Percentiles rank a stretch among this genome's conserved stretches.
Evolutionary conservation across 2,113 vertebrate genomes (phyloP).

Genomic region (Parotia lawesii): DNA sequence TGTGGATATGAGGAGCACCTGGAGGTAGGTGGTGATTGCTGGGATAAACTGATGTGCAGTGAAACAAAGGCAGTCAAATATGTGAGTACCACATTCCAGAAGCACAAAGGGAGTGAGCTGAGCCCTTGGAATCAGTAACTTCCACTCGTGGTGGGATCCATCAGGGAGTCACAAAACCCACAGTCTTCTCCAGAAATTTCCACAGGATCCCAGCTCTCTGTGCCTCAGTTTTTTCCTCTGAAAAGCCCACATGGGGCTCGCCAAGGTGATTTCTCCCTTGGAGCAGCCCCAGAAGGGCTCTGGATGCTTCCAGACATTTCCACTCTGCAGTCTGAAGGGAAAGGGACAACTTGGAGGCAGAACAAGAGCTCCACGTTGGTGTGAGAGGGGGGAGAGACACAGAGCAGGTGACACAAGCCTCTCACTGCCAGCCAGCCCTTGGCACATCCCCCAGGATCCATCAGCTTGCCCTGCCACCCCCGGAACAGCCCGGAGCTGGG

Average conservation of each 20-base stretch:
- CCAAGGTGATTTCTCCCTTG: accelerated
- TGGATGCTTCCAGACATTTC: neutral
- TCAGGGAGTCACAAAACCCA: neutral
- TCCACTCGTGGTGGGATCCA: neutral
- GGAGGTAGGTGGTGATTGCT: neutral
- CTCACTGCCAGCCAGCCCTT: neutral
- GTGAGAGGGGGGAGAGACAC: neutral
- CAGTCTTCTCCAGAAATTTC: neutral
- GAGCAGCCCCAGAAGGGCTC: neutral
- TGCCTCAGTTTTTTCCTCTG: neutral
- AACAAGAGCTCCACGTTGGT: neutral
- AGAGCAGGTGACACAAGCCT: neutral
- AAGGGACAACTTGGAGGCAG: neutral
- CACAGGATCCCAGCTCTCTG: neutral
- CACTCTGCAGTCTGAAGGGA: neutral
- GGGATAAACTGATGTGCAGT: neutral
- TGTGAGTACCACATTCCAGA: neutral
- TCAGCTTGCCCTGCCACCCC: neutral
- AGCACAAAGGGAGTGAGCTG: neutral
- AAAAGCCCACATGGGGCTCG: neutral
- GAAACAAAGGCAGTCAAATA: neutral
- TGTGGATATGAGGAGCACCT: neutral
- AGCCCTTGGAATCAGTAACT: neutral
- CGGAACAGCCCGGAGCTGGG: neutral
- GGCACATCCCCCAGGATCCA: neutral